Evolutionary conservation across 2,888 invertebrate species (phyloP).

Genomic region (Lumbricus terrestris): DNA sequence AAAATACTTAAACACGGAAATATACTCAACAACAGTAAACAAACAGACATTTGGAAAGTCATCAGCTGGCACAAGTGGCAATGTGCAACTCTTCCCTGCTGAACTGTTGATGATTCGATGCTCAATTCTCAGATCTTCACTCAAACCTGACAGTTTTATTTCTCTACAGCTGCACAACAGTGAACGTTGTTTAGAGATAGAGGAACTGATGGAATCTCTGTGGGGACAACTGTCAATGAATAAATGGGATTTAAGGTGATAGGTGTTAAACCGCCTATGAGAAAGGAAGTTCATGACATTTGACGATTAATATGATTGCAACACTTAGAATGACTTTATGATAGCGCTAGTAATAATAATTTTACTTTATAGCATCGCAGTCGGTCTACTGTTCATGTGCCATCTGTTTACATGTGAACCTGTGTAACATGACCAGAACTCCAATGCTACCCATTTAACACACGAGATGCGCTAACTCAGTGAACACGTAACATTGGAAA

Average conservation of each 20-base stretch:
- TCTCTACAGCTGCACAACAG: neutral
- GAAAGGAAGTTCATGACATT: neutral
- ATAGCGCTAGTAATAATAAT: neutral
- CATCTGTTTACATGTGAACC: too few relatives aligned
- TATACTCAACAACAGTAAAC: neutral
- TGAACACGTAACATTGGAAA: too few relatives aligned
- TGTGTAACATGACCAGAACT: too few relatives aligned
- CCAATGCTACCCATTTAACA: too few relatives aligned
- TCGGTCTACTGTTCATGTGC: too few relatives aligned
- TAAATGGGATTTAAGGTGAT: neutral
- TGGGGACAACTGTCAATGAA: neutral
- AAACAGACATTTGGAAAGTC: neutral
- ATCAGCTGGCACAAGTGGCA: neutral
- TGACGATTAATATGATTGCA: neutral
- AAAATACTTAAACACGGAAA: neutral
- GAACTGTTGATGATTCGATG: too few relatives aligned
- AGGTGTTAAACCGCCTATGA: neutral
- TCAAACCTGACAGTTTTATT: neutral
- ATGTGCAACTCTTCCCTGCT: neutral
- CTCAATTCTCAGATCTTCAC: too few relatives aligned
- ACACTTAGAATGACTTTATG: neutral
- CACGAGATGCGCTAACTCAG: too few relatives aligned
- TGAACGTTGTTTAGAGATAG: neutral
- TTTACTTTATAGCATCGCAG: neutral
- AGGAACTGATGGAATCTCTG: neutral